Evolutionary conservation across 2,888 invertebrate genomes (phyloP).

Genomic region (Scrobipalpa costella): DNA sequence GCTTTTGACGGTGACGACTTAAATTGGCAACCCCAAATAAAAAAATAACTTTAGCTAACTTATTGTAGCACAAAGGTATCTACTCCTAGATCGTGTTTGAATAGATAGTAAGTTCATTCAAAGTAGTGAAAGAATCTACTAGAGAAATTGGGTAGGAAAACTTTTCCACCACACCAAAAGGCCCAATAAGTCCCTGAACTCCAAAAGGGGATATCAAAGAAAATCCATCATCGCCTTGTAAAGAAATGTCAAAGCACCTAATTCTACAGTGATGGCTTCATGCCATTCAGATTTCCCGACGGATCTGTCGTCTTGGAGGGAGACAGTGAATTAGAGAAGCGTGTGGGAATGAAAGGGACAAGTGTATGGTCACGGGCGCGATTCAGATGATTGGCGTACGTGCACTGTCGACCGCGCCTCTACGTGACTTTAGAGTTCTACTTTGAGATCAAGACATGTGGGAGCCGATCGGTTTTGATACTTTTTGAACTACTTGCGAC

Average conservation of each 20-base stretch:
- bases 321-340: conserved; percentile 38
- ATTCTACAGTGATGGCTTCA: conserved; percentile 59
- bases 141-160: conserved; percentile 1
- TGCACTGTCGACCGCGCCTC: conserved; percentile 71
- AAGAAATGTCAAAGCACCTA: conserved; percentile 77
- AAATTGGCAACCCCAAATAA: conserved; percentile 19
- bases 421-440: conserved; percentile 69
- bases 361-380: conserved; percentile 69
- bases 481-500: conserved; percentile 38
- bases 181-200: conserved; percentile 14
- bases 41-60: background rate
- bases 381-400: conserved; percentile 78
- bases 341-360: conserved; percentile 47
- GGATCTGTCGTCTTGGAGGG: conserved; percentile 54
- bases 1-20: conserved; percentile 36
- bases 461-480: conserved; percentile 54
- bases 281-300: conserved; percentile 77
- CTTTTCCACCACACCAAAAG: background rate
- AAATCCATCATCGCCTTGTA: conserved; percentile 71
- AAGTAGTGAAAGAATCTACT: background rate
- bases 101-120: background rate
- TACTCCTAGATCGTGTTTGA: no score
- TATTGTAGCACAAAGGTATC: background rate
- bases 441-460: conserved; percentile 45
- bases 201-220: conserved; percentile 57